phyloP scores from a whole-genome alignment of 30 jellyfish, hydroid and myxozoan species.

The Hydra vulgaris region DNA sequence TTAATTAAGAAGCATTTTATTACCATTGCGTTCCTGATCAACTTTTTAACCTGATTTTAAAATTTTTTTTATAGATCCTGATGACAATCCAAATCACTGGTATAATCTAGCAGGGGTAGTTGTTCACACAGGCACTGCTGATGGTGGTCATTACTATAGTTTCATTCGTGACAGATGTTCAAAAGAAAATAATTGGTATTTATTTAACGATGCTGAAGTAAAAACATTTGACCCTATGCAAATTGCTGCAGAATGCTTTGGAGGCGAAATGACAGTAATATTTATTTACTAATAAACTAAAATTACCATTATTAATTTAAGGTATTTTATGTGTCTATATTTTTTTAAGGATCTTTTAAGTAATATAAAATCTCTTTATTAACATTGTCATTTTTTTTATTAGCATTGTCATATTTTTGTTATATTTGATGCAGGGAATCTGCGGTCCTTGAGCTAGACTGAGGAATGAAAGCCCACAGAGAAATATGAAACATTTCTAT shows the following conservation, averaged over 20 bases:
- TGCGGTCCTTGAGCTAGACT: no score
- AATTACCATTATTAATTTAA: neutral
- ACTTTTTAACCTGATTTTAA: no score
- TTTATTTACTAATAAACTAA: neutral
- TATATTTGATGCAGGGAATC: no score
- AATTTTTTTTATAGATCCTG: slow-evolving; percentile 72
- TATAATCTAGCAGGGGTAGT: slow-evolving; percentile 90
- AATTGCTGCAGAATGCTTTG: slow-evolving; percentile 97
- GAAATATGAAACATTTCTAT: no score
- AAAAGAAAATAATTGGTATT: slow-evolving; percentile 64
- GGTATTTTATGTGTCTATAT: no score
- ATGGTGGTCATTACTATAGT: slow-evolving; percentile 94
- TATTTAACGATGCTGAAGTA: slow-evolving; percentile 91
- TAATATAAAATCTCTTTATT: no score
- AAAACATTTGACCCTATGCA: slow-evolving; percentile 87
- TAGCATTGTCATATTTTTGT: no score
- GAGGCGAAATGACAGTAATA: slow-evolving; percentile 94
- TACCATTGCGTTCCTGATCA: no score
- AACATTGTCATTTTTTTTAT: no score
- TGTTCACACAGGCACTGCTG: slow-evolving; percentile 98
- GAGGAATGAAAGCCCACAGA: no score
- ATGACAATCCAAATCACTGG: slow-evolving; percentile 78
- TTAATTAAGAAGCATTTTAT: no score
- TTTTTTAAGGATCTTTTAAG: no score
- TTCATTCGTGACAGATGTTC: slow-evolving; percentile 80